These are phyloP conservation scores for Sympetrum striolatum DNA, from an alignment of 2,888 invertebrate genomes.

Conservation along the genomic window DNA sequence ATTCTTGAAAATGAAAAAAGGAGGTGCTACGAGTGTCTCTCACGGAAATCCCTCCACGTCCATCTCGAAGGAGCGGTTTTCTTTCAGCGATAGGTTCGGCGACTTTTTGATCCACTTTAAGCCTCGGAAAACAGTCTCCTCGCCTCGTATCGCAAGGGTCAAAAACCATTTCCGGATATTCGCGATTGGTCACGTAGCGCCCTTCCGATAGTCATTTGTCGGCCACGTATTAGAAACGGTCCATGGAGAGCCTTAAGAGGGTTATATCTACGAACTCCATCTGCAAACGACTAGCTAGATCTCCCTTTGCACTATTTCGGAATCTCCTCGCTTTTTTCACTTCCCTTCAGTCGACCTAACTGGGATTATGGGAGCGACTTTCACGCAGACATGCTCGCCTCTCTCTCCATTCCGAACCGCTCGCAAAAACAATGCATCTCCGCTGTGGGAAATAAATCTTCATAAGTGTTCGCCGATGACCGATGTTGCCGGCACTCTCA, in stretches of 20 bases:
- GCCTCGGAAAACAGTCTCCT: not conserved
- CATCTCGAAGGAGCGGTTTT: too few relatives aligned
- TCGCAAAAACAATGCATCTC: not conserved
- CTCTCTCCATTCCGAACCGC: not conserved
- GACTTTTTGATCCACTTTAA: not conserved
- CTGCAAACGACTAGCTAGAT: not conserved
- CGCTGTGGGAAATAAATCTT: not conserved
- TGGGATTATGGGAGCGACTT: not conserved
- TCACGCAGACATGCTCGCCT: not conserved
- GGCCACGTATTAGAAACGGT: not conserved
- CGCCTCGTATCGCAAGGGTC: not conserved
- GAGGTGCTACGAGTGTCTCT: too few relatives aligned
- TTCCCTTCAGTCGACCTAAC: not conserved
- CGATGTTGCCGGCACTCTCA: not conserved
- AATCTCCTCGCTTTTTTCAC: not conserved
- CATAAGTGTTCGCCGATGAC: not conserved
- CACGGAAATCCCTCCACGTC: too few relatives aligned
- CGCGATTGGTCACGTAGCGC: not conserved
- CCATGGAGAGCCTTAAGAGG: not conserved
- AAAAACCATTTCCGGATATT: not conserved
- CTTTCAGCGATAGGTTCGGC: too few relatives aligned
- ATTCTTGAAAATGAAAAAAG: too few relatives aligned
- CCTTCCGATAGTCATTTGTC: not conserved
- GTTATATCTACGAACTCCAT: not conserved
- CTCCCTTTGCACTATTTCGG: not conserved